These are phyloP conservation scores for Pipistrellus pipistrellus DNA, from an alignment of 2,797 vertebrate species.

Conservation along the genomic window DNA sequence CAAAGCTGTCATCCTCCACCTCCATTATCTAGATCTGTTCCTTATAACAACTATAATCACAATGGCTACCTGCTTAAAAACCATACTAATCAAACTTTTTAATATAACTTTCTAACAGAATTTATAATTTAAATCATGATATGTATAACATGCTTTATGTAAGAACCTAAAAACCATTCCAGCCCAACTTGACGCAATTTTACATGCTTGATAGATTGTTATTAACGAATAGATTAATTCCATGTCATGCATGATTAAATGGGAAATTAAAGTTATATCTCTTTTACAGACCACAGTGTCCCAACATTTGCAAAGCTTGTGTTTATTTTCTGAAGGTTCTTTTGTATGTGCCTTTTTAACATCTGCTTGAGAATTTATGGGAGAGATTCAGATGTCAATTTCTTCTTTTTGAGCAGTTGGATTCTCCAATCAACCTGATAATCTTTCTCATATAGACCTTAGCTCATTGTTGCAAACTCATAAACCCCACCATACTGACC, in stretches of 20 bases:
- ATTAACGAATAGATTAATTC: neutral
- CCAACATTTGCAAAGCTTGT: neutral
- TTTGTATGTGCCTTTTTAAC: constrained; percentile 24
- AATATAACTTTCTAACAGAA: constrained; percentile 11
- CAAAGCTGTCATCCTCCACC: neutral
- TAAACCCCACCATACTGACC: neutral
- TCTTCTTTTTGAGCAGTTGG: neutral
- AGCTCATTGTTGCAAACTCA: neutral
- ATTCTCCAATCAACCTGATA: neutral
- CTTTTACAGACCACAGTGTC: neutral
- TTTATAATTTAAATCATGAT: neutral
- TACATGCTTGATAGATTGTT: neutral
- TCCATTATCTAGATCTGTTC: neutral
- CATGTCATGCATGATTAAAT: neutral
- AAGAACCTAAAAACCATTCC: neutral
- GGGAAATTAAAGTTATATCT: neutral
- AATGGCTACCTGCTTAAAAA: constrained; percentile 10
- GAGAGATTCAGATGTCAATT: neutral
- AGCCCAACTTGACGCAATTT: neutral
- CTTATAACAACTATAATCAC: constrained; percentile 37
- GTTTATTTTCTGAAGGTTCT: neutral
- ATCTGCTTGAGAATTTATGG: neutral
- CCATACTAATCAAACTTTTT: neutral
- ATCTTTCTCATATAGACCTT: neutral
- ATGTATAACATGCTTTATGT: neutral